Base-by-base conservation (phyloP, 1,140 invertebrate genomes). In the Pogonognathellus flavescens region DNA sequence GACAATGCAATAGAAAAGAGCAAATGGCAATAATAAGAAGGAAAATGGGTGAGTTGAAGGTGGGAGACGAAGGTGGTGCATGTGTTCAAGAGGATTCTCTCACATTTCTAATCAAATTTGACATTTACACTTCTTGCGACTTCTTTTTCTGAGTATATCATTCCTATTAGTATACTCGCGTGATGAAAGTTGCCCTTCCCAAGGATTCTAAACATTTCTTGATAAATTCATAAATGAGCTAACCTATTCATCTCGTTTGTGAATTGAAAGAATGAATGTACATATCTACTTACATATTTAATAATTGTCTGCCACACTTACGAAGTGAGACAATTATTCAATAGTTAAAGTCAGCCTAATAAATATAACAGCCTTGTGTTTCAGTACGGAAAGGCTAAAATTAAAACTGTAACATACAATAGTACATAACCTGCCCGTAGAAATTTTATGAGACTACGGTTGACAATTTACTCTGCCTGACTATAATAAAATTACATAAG, bases 41-140 rank as follows among this genome's bases (percentile, higher is more conserved):
- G 20, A 66, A 66, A 25, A 66, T 66, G 25, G 62, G 62, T 66
- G 62, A 66, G 62, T 14, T 66, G 62, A 66, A 66, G 22, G 62
- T 25, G 62, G 20, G 20, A 66, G 62, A 20, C 20, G 62, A 66
- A 66, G 62, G 62, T 66, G 20, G 22, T 31, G 22, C 62, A 31
- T 59, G 13, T 25, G 25, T 31, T 14, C 14, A 25, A 25, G 62
- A 66, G 62, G 62, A 66, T 66, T 66, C 62, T 66, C 20, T 14
- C 18, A 62, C 60, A 62, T 8, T 25, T 22, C 62, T 66, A 66
- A 66, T 31, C 62, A 66, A 25, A 13, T 20, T 14, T 66, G 62
- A 66, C 62, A 66, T 66, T 66, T 66, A 66, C 10, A 66, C 25
- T 66, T 22, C 18, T 11, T 2, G 53, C 11, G 11, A 16, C 53